Evolutionary conservation across 2,113 vertebrate genomes (phyloP), one percentile per base, ranked within the genome.

Genomic region (Epinephelus lanceolatus): DNA sequence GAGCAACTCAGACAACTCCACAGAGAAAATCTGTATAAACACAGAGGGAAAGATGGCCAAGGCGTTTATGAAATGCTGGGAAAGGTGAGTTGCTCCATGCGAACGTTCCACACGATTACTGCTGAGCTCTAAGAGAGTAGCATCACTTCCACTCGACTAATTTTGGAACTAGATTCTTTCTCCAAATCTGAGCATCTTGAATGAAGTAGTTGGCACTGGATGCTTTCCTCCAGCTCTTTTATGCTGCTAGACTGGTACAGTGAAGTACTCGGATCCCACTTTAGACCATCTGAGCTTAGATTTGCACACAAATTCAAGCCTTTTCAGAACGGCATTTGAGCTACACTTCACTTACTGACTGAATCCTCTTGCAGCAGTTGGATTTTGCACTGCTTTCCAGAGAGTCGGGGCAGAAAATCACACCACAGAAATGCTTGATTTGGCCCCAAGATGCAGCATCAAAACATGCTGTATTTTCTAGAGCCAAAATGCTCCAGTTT

Each of bases 51-150:
- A 7, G 27, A 56, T 91, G 73, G 93, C 78, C 55, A 71, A 45
- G 30, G 63, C 57, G 10, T 88, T 94, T 33, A 5, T 90, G 13
- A 66, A 3, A 4, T 96, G 95, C 88, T 96, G 95, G 95, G 75
- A 90, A n/a, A 93, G 76, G 95, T 95, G 86, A 77, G 60, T 13
- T 15, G 13, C 15, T 45, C 5, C 21, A 33, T 21, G 13, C 47
- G 33, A 45, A 62, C 7, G 3, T 47, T 17, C 1, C 53, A 52
- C 5, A 6, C 13, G 47, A 21, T 30, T 14, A 9, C 11, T 14
- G 33, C 42, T 60, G 1, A 42, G 23, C 56, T 33, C 12, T 53
- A 13, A 37, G 14, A 51, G 17, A 33, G 1, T 21, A 70, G 61
- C 33, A 53, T 51, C 25, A 55, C 9, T 60, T 59, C 1, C 49